phyloP scores from a whole-genome alignment of 1,140 invertebrate species.

The Idris sp. region DNA sequence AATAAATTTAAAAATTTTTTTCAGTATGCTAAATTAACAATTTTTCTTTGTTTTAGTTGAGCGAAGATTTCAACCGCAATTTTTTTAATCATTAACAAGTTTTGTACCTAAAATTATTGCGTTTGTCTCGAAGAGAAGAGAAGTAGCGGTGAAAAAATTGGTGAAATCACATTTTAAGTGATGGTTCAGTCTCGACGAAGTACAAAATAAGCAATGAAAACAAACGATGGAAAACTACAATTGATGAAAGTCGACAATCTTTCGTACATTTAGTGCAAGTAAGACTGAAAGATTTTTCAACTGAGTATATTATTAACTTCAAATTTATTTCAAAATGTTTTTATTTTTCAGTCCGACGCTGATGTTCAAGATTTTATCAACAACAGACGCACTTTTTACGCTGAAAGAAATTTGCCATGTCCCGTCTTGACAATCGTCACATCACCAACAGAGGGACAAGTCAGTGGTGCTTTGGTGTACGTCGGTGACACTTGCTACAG shows the following conservation, averaged over 20 bases:
- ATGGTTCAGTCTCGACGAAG: no score
- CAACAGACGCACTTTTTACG: slow-evolving; percentile 14
- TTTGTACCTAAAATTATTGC: no score
- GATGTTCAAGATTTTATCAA: slow-evolving; percentile 8
- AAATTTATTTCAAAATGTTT: background rate
- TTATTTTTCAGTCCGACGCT: slow-evolving; percentile 12
- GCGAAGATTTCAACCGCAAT: slow-evolving; percentile 3
- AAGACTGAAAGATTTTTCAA: background rate
- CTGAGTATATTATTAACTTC: background rate
- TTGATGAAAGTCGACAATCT: slow-evolving; percentile 5
- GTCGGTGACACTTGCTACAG: slow-evolving; percentile 6
- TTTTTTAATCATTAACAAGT: no score
- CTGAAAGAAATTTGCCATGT: slow-evolving; percentile 7
- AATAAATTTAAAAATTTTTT: no score
- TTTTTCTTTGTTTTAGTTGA: slow-evolving; percentile 4
- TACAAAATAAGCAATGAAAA: slow-evolving; percentile 21
- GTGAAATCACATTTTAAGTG: no score
- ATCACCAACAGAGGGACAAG: background rate
- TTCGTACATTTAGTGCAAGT: slow-evolving; percentile 29
- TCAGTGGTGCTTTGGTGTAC: slow-evolving; percentile 1
- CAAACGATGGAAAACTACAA: slow-evolving; percentile 13
- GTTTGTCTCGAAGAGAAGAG: no score
- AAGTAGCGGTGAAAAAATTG: no score
- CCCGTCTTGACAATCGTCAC: slow-evolving; percentile 8
- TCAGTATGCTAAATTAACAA: no score